phyloP scores from a whole-genome alignment of 2,797 vertebrate species.

The Scolopax rusticola region DNA sequence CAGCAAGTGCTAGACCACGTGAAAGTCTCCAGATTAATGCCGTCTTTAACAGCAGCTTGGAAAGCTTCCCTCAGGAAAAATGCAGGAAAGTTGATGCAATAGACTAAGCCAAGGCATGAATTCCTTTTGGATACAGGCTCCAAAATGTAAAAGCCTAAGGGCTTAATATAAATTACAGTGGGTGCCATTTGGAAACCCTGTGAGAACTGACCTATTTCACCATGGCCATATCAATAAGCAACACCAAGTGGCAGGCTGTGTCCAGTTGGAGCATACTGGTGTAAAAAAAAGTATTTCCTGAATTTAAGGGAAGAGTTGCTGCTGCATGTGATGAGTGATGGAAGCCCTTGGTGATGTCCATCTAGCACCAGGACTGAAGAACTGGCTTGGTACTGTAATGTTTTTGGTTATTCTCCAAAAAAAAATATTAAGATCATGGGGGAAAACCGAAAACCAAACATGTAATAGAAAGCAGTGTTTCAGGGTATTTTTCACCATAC shows the following conservation, averaged over 20 bases:
- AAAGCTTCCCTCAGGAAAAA: not conserved
- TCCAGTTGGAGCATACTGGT: not conserved
- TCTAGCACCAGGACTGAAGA: not conserved
- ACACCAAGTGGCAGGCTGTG: not conserved
- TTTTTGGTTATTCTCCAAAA: not conserved
- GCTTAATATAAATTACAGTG: not conserved
- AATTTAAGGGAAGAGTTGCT: not conserved
- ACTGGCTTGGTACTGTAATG: accelerated
- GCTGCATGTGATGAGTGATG: not conserved
- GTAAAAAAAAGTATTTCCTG: not conserved
- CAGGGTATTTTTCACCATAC: not conserved
- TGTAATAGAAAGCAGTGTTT: not conserved
- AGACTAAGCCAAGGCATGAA: not conserved
- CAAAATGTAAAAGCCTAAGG: accelerated
- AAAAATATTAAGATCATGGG: not conserved
- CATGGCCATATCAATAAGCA: not conserved
- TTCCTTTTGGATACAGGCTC: not conserved
- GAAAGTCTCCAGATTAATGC: not conserved
- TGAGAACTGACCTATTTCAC: not conserved
- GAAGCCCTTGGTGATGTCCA: not conserved
- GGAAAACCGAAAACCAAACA: too few species aligned
- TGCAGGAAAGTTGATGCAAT: not conserved
- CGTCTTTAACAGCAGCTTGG: not conserved
- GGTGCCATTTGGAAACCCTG: not conserved
- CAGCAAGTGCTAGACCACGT: not conserved